Evolutionary conservation across 2,888 invertebrate genomes (phyloP).

Genomic region (Papilio gigon): DNA sequence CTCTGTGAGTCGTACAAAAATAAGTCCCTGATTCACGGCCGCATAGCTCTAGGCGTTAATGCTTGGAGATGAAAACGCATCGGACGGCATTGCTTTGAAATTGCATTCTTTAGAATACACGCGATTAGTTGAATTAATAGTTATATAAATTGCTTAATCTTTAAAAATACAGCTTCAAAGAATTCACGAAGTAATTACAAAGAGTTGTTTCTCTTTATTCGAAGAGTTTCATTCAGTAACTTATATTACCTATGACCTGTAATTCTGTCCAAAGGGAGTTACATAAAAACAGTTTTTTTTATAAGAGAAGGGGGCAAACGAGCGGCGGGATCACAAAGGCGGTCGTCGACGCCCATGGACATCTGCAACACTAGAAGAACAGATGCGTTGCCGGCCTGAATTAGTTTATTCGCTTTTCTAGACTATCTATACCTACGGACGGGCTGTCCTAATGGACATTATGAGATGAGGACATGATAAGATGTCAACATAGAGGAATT

Average conservation of each 20-base stretch:
- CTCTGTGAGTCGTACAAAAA: slow-evolving; percentile 37
- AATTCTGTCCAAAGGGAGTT: too few species aligned
- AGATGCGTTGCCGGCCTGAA: too few species aligned
- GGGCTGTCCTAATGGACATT: slow-evolving; percentile 4
- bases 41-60: slow-evolving; percentile 34
- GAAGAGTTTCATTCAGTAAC: too few species aligned
- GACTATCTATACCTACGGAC: too few species aligned
- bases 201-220: not conserved
- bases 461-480: not conserved
- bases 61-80: slow-evolving; percentile 1
- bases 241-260: too few species aligned
- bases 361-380: too few species aligned
- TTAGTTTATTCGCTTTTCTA: too few species aligned
- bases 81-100: not conserved
- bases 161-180: not conserved
- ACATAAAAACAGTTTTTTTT: too few species aligned
- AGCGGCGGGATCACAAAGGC: too few species aligned
- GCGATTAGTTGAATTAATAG: not conserved
- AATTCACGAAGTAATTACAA: not conserved
- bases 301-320: too few species aligned
- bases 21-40: slow-evolving; percentile 38
- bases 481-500: not conserved
- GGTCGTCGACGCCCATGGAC: too few species aligned
- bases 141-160: not conserved
- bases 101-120: not conserved